phyloP scores from a whole-genome alignment of 2,113 vertebrate species.

The Brachirus orientalis region DNA sequence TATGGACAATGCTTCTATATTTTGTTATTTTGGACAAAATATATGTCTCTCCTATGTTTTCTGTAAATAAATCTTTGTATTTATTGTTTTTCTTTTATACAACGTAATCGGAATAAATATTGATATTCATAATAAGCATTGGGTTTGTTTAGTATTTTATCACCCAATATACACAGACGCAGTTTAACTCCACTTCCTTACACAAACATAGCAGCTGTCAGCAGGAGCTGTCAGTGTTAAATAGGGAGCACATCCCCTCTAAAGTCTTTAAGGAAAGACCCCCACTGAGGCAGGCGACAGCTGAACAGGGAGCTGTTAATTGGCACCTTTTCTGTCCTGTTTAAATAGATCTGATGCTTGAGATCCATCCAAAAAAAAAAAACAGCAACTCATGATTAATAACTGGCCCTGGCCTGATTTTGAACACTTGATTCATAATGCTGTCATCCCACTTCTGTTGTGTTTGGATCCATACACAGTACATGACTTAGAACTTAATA shows the following conservation, averaged over 20 bases:
- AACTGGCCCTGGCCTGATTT: background rate
- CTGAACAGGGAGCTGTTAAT: constrained; percentile 51
- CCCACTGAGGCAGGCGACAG: constrained; percentile 64
- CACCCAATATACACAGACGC: background rate
- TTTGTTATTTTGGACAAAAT: constrained; percentile 62
- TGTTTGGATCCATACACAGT: constrained; percentile 5
- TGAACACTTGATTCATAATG: background rate
- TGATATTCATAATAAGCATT: constrained; percentile 44
- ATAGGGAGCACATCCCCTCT: constrained; percentile 62
- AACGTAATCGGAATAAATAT: constrained; percentile 55
- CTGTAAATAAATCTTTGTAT: constrained; percentile 63
- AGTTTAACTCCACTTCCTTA: constrained; percentile 39
- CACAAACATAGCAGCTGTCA: constrained; percentile 57
- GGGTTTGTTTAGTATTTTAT: background rate
- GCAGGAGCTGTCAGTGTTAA: constrained; percentile 63
- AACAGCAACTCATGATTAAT: background rate
- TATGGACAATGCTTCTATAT: background rate
- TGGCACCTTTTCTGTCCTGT: constrained; percentile 47
- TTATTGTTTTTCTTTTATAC: constrained; percentile 57
- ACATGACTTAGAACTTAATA: background rate
- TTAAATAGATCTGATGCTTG: constrained; percentile 53
- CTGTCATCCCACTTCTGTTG: background rate
- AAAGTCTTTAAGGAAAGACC: constrained; percentile 73
- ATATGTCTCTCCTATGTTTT: background rate
- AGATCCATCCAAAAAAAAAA: constrained; percentile 2